Base-by-base conservation (phyloP, 2,113 vertebrate genomes). In the Plestiodon gilberti region DNA sequence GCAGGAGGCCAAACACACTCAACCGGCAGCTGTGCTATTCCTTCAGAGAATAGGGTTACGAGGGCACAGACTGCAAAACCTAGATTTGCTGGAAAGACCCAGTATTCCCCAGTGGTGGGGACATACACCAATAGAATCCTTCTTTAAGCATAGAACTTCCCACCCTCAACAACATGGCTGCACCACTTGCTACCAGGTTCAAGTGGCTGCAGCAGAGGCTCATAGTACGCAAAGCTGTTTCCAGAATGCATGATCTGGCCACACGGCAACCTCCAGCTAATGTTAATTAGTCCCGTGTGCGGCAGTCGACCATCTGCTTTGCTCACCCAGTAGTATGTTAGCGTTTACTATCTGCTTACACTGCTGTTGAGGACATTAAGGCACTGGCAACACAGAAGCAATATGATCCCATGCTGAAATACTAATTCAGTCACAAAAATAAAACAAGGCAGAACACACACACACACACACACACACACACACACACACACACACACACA, bases 1-100 rank as follows among this genome's bases (percentile, higher is more conserved):
- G 95, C 95, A 94, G 0, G 2, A 87, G 89, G 91, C 95, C 96
- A 96, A 90, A 81, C 88, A 3, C 33, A 85, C 85, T 90, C 35
- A 82, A 78, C 76, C 90, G 81, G 91, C 4, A 73, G 88, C 81
- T 82, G 25, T 57, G 3, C 78, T 86, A 10, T 18, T 76, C 57
- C 92, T 69, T 30, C 83, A 89, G 6, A 85, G 65, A 93, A 88
- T 0, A 83, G 80, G n/a, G 92, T 86, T 93, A 94, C 1, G 28
- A 89, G 38, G 86, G 18, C 90, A 93, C 0, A 62, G 40, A 77
- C 82, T 61, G 65, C 74, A 88, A 93, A 92, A 78, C 57, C 84
- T 73, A 86, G 80, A 18, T 48, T 75, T 70, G 74, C 4, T 80
- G 81, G 70, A 38, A 81, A 69, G 69, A 85, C 28, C 76, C 81